Evolutionary conservation across 2,797 vertebrate genomes (phyloP).

Genomic region (Simalia tracyae): DNA sequence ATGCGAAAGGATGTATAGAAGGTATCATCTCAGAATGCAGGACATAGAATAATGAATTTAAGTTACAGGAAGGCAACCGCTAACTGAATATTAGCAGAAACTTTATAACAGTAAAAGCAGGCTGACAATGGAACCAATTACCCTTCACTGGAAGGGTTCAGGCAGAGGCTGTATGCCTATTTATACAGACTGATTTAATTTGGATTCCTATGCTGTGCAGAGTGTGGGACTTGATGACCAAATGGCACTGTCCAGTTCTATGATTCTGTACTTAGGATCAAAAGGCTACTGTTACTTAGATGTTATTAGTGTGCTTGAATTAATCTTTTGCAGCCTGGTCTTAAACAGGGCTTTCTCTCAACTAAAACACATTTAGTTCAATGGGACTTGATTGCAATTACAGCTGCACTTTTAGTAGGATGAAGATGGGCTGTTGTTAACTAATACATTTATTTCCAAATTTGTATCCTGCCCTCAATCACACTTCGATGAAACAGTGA

Average conservation of each 20-base stretch:
- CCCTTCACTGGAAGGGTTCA: background rate
- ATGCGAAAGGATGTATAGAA: background rate
- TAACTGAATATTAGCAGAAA: background rate
- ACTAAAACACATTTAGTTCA: background rate
- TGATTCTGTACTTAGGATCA: background rate
- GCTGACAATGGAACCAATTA: background rate
- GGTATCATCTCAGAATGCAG: background rate
- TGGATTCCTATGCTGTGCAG: background rate
- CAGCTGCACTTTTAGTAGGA: background rate
- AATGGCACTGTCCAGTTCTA: background rate
- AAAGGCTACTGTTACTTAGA: background rate
- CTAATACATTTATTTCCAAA: background rate
- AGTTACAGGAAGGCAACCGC: background rate
- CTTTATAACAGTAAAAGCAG: background rate
- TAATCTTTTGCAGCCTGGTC: background rate
- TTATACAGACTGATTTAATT: background rate
- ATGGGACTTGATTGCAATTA: background rate
- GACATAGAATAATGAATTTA: background rate
- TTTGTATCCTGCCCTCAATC: background rate
- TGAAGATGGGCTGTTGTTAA: background rate
- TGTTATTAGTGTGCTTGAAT: background rate
- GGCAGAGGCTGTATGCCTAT: background rate
- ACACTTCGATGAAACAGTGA: background rate
- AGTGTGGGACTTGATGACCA: background rate
- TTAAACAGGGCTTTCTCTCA: background rate